Evolutionary conservation across 2,113 vertebrate species (phyloP), one percentile per base, ranked within the genome.

Genomic region (Seriola aureovittata): DNA sequence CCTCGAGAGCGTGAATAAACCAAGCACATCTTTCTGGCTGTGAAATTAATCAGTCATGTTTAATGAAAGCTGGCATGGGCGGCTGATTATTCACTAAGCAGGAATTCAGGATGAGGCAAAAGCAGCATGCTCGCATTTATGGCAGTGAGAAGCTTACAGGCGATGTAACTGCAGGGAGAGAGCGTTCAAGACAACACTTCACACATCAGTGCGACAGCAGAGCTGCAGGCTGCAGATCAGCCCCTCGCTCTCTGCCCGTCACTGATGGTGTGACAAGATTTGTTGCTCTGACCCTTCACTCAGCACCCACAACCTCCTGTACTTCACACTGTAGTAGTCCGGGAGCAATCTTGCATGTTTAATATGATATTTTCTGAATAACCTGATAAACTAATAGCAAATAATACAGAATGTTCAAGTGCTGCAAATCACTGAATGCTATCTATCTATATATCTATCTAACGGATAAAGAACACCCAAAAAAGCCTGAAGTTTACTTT

Each of bases 121-220:
- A 78, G 5, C 85, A 88, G 78, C 80, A 71, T 81, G 83, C 65
- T 54, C 36, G 58, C 52, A 66, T 70, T 87, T 66, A 82, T 29
- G 66, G 71, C 46, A 73, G 85, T 32, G 78, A 63, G 67, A 77
- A 7, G 79, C 78, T 71, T 34, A 66, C 66, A 65, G 59, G 60
- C 60, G 50, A 48, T 50, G 75, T 75, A 19, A 48, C 82, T 78
- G 69, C 77, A 42, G 81, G 84, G 92, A 82, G 71, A 60, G 63
- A 80, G 70, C 69, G 13, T 68, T 84, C 70, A 71, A 84, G 80
- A 80, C 72, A 54, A 59, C 74, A 68, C 74, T 89, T 88, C 80
- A 92, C 91, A 93, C 90, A 71, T 91, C 77, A 46, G 71, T 46
- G 81, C 86, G 90, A 86, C 90, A 88, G 71, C 59, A 70, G 52